phyloP scores from a whole-genome alignment of 1,140 invertebrate genomes.

The Pseudomyrmex dendroicus region DNA sequence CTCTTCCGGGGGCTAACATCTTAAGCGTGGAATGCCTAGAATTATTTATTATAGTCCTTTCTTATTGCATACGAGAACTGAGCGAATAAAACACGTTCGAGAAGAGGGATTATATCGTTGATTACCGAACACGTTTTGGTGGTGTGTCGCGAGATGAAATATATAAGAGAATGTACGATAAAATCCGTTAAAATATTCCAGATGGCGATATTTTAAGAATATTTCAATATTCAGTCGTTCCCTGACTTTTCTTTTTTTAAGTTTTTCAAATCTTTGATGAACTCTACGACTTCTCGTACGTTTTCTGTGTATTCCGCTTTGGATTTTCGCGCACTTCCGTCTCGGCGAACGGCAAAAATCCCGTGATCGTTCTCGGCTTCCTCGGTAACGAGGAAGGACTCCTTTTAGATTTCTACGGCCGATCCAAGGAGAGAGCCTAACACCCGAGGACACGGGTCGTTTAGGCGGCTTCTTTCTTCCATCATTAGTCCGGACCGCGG shows the following conservation, averaged over 20 bases:
- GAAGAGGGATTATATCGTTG: neutral
- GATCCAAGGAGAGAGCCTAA: slow-evolving; percentile 74
- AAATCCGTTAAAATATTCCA: neutral
- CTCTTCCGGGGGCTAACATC: slow-evolving; percentile 10
- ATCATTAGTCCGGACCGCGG: slow-evolving; percentile 81
- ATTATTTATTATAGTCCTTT: slow-evolving; percentile 29
- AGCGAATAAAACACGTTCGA: neutral
- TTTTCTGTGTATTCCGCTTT: neutral
- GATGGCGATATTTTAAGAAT: neutral
- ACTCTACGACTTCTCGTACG: neutral
- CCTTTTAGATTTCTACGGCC: slow-evolving; percentile 58
- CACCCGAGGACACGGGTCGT: slow-evolving; percentile 84
- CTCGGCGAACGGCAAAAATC: slow-evolving; percentile 19
- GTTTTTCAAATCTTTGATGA: neutral
- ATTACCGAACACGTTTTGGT: neutral
- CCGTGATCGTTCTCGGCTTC: slow-evolving; percentile 52
- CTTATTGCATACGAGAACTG: neutral
- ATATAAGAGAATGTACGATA: too few relatives aligned
- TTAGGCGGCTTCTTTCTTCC: slow-evolving; percentile 84
- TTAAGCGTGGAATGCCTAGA: slow-evolving; percentile 25
- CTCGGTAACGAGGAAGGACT: slow-evolving; percentile 67
- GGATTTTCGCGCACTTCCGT: slow-evolving; percentile 27
- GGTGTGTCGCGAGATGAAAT: too few relatives aligned
- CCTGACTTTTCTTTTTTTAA: neutral
- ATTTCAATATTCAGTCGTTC: neutral